phyloP scores from a whole-genome alignment of 2,888 invertebrate genomes.

The Aproaerema taeniolella region DNA sequence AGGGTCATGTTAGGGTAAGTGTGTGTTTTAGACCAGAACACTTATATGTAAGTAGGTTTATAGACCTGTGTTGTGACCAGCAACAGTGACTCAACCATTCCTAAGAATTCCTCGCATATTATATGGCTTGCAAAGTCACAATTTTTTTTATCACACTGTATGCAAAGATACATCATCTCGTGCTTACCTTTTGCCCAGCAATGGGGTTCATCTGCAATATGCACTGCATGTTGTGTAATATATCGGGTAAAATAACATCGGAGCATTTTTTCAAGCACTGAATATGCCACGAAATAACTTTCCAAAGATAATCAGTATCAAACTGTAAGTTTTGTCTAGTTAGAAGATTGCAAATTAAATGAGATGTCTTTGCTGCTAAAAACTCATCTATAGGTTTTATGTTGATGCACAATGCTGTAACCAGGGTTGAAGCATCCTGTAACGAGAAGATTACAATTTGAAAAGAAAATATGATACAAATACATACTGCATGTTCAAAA shows the following conservation, averaged over 20 bases:
- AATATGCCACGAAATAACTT: constrained; percentile 61
- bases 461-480: too few relatives aligned
- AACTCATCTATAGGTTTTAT: constrained; percentile 67
- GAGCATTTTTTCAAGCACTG: constrained; percentile 58
- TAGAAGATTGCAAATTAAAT: constrained; percentile 72
- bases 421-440: constrained; percentile 51
- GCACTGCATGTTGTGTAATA: constrained; percentile 59
- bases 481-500: too few relatives aligned
- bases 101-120: too few relatives aligned
- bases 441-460: too few relatives aligned
- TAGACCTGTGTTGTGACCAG: too few relatives aligned
- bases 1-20: too few relatives aligned
- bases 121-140: too few relatives aligned
- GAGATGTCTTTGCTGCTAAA: constrained; percentile 76
- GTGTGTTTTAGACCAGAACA: too few relatives aligned
- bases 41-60: too few relatives aligned
- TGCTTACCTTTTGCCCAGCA: constrained; percentile 44
- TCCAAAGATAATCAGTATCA: constrained; percentile 39
- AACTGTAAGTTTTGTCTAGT: constrained; percentile 72
- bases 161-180: too few relatives aligned
- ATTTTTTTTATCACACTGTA: too few relatives aligned
- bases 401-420: constrained; percentile 50
- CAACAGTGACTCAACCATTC: too few relatives aligned
- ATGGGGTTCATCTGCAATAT: constrained; percentile 45
- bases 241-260: constrained; percentile 56